Percentiles rank a stretch among this genome's conserved stretches.
Conservation (phyloP, 2,113 vertebrate species). For the Bos taurus region ARS-UCD2.0 NC_037336.1:14443001-14443500, state of each 20-base stretch:
- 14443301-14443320: neutral
- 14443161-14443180: neutral
- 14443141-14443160: neutral
- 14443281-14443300: neutral
- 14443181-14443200: neutral
- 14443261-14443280: neutral
- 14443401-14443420: neutral
- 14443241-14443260: conserved; percentile 9
- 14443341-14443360: neutral
- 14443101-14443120: neutral
- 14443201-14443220: neutral
- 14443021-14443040: neutral
- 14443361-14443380: neutral
- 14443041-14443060: neutral
- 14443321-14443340: neutral
- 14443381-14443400: neutral
- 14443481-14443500: neutral
- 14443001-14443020: neutral
- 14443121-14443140: neutral
- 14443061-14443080: neutral
- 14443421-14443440: neutral
- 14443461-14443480: neutral
- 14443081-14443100: neutral
- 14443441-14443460: neutral
- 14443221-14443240: neutral